These are phyloP conservation scores for Capromys pilorides DNA, from an alignment of 2,797 vertebrate genomes.

Conservation along the genomic window DNA sequence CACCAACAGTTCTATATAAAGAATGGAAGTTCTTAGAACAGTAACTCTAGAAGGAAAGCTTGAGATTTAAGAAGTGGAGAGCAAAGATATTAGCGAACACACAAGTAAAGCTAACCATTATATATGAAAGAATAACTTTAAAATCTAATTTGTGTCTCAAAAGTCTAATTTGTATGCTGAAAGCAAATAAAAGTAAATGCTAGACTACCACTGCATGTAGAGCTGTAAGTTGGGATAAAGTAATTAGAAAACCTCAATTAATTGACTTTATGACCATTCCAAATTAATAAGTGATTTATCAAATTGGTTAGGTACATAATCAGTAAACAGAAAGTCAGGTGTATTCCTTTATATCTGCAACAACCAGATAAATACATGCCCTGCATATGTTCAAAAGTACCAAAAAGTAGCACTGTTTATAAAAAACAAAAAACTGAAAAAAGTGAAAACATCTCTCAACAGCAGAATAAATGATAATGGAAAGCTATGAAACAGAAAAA, in stretches of 20 bases:
- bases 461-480: slow-evolving; percentile 34
- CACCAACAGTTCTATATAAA: background rate
- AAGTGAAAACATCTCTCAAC: background rate
- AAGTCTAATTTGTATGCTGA: slow-evolving; percentile 24
- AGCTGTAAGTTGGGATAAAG: slow-evolving; percentile 15
- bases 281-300: slow-evolving; percentile 35
- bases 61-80: slow-evolving; percentile 3
- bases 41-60: background rate
- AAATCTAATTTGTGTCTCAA: background rate
- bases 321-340: background rate
- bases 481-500: background rate
- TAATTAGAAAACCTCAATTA: slow-evolving; percentile 23
- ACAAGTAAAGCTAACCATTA: background rate
- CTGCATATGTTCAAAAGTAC: background rate
- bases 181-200: slow-evolving; percentile 26
- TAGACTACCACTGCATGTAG: background rate
- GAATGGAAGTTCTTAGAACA: slow-evolving; percentile 26
- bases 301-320: background rate
- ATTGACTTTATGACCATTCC: background rate
- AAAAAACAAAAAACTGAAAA: background rate
- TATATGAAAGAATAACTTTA: slow-evolving; percentile 1
- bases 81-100: slow-evolving; percentile 16
- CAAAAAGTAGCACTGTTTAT: background rate
- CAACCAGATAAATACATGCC: background rate
- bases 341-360: background rate